phyloP scores from a whole-genome alignment of 1,140 invertebrate species.

The Drepana arcuata region DNA sequence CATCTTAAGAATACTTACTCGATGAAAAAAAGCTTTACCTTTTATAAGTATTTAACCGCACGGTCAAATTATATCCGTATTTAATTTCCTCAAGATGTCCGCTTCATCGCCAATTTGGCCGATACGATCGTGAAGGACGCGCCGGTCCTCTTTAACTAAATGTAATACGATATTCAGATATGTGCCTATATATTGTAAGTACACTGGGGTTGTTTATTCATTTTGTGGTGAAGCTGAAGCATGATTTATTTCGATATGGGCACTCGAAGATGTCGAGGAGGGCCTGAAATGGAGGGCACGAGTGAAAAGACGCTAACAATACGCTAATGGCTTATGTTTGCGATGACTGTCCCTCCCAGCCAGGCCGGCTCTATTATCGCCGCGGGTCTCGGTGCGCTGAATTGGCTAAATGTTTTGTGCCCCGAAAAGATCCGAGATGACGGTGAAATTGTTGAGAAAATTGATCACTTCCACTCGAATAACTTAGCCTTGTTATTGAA shows the following conservation, averaged over 20 bases:
- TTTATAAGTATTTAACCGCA: no score
- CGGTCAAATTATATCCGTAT: no score
- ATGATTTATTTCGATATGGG: slow-evolving; percentile 15
- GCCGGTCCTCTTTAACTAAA: no score
- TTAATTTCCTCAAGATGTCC: no score
- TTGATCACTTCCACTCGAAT: slow-evolving; percentile 62
- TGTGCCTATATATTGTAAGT: no score
- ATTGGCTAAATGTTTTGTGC: slow-evolving; percentile 68
- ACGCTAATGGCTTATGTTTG: slow-evolving; percentile 64
- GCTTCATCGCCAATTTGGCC: no score
- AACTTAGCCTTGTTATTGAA: slow-evolving; percentile 41
- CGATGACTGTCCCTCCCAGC: slow-evolving; percentile 50
- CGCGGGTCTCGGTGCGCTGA: slow-evolving; percentile 49
- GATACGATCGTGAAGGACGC: no score
- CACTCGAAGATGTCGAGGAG: slow-evolving; percentile 29
- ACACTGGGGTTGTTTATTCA: no score
- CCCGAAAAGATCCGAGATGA: slow-evolving; percentile 62
- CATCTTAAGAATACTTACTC: no score
- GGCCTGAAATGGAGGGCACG: slow-evolving; percentile 31
- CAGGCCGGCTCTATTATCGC: slow-evolving; percentile 61
- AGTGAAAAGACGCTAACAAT: slow-evolving; percentile 47
- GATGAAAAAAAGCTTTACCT: no score
- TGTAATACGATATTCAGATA: no score
- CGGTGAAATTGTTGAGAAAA: slow-evolving; percentile 66
- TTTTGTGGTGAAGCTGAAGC: slow-evolving; percentile 3